Evolutionary conservation across 2,888 invertebrate genomes (phyloP), one percentile per base, ranked within the genome.

Genomic region (Elegia similella): DNA sequence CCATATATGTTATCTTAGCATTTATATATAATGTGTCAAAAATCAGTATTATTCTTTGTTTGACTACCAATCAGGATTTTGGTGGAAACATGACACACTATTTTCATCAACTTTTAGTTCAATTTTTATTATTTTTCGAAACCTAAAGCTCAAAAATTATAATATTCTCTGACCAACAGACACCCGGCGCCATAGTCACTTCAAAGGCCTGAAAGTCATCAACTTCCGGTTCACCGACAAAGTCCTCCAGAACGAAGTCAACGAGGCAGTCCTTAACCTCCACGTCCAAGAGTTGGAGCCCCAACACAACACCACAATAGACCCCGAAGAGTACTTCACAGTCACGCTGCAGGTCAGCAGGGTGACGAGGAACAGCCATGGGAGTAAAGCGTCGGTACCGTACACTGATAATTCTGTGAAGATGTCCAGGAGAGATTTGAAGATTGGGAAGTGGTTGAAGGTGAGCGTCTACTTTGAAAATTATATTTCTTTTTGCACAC

Each of bases 171-270:
- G 57, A 17, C 57, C 65, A 56, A 57, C 93, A 95, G 95, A 95
- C 82, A 93, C 93, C 54, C 92, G 93, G 76, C 86, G 95, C 65
- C 93, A 95, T 81, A 95, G 94, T 72, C 92, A 93, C 70, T 93
- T 93, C 85, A 93, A 94, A 68, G 94, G 93, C 56, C 90, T 94
- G 64, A 94, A 94, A 75, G 93, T 95, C 62, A 92, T 95, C 65
- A 94, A 94, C 86, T 96, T 96, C 86, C 93, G 93, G 65, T 95
- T 96, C 79, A 93, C 95, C 52, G 94, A 95, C 68, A 94, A 94
- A 76, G 92, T 95, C 55, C 92, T 94, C 15, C 93, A 94, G 74
- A 95, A 95, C 75, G 94, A 94, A 66, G 94, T 96, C 12, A 91
- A 93, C 60, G 93, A 93, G 65, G 95, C 95, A 0, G 92, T 94